A percentile compares a stretch with the other conserved stretches of the same genome.
phyloP scores from a whole-genome alignment of 2,113 vertebrate genomes.

The Tupaia chinensis region DNA sequence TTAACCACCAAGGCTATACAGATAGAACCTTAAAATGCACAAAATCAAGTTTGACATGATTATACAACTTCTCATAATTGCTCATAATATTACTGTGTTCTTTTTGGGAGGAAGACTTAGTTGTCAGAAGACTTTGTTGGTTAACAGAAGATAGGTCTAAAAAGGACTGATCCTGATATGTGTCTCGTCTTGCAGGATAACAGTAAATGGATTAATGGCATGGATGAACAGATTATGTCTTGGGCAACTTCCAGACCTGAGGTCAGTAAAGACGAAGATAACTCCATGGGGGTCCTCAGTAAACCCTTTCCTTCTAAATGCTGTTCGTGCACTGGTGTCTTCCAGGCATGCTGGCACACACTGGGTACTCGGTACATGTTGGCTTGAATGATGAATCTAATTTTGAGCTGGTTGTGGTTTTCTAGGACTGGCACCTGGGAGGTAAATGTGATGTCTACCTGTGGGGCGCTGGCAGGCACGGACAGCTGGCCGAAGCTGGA shows the following conservation, averaged over 20 bases:
- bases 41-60: constrained; percentile 22
- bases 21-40: constrained; percentile 8
- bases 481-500: constrained; percentile 97
- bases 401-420: constrained; percentile 53
- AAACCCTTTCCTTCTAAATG: constrained; percentile 45
- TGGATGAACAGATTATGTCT: constrained; percentile 99
- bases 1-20: not conserved
- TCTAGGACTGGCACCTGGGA: constrained; percentile 97
- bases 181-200: constrained; percentile 92
- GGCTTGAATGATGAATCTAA: constrained; percentile 47
- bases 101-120: constrained; percentile 16
- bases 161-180: not conserved
- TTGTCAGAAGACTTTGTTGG: not conserved
- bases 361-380: not conserved
- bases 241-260: constrained; percentile 98
- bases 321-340: constrained; percentile 40
- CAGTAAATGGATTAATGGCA: constrained; percentile 95
- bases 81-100: constrained; percentile 3
- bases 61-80: constrained; percentile 27
- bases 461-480: constrained; percentile 97
- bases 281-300: not conserved
- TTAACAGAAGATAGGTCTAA: constrained; percentile 12
- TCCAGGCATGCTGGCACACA: not conserved
- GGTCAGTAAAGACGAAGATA: constrained; percentile 86
- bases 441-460: constrained; percentile 97